Conservation (phyloP, 2,888 invertebrate genomes). For the Aphodius granarius region DNA sequence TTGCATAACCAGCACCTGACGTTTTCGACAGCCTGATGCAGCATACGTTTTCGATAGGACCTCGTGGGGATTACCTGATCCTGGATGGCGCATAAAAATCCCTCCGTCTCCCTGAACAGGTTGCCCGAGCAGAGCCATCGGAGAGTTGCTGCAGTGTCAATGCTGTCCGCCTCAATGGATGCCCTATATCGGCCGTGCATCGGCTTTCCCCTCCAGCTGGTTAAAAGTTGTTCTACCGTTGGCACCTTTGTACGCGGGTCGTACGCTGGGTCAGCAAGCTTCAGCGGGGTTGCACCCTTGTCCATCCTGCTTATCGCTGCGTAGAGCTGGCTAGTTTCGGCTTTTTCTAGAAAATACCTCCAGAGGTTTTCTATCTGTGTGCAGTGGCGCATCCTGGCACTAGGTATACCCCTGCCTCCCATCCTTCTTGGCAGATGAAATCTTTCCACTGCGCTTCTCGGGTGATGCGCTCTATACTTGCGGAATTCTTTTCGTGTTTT, state of each 20-base stretch:
- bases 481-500: conserved; percentile 15
- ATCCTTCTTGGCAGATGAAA: conserved; percentile 11
- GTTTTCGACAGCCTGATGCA: neutral
- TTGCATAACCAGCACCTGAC: neutral
- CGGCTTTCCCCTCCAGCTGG: neutral
- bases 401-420: conserved; percentile 15
- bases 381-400: neutral
- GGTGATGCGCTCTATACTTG: conserved; percentile 17
- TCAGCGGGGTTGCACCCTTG: neutral
- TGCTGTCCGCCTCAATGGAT: neutral
- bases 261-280: neutral
- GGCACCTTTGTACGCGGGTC: neutral
- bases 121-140: neutral
- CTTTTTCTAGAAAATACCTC: conserved; percentile 1
- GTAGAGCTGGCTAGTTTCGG: neutral
- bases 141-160: neutral
- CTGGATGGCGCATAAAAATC: conserved; percentile 10
- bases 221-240: neutral
- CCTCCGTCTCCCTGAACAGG: conserved; percentile 11
- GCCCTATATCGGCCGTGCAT: conserved; percentile 12
- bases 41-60: neutral
- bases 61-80: conserved; percentile 12
- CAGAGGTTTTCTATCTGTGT: conserved; percentile 5
- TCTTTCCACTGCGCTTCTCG: conserved; percentile 10
- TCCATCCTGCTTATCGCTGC: neutral